Evolutionary conservation across 1,140 invertebrate genomes (phyloP).

Genomic region (Drosophila rufa): DNA sequence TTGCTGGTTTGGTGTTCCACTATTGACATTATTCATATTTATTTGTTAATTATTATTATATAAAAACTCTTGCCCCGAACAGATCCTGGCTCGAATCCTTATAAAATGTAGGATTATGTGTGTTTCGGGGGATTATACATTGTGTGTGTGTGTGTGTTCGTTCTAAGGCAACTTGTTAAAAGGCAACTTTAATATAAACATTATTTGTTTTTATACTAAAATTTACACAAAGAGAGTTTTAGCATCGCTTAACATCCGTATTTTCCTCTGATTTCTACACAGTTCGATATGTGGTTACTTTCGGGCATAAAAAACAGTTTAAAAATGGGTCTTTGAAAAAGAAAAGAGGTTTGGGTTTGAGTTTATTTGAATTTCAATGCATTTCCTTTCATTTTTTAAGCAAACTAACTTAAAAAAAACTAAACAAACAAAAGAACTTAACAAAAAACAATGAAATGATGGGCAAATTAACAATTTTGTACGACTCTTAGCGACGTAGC

Average conservation of each 20-base stretch:
- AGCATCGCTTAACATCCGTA: background rate
- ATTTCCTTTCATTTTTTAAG: conserved; percentile 10
- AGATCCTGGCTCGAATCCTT: conserved; percentile 11
- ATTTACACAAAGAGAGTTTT: conserved; percentile 41
- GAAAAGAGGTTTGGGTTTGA: background rate
- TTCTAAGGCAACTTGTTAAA: conserved; percentile 79
- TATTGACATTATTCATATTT: background rate
- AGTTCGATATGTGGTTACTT: conserved; percentile 37
- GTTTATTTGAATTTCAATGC: conserved; percentile 35
- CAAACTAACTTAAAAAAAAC: conserved; percentile 9
- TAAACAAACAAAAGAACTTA: conserved; percentile 44
- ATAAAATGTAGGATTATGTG: conserved; percentile 46
- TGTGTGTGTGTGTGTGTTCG: conserved; percentile 33
- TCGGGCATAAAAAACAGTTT: background rate
- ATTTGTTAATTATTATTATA: conserved; percentile 4
- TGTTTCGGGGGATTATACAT: conserved; percentile 44
- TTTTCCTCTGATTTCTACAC: background rate
- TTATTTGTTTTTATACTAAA: conserved; percentile 59
- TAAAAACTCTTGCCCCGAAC: conserved; percentile 42
- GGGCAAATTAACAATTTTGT: conserved; percentile 14
- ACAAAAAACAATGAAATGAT: conserved; percentile 41
- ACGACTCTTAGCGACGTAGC: conserved; percentile 12
- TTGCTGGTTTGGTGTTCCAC: conserved; percentile 18
- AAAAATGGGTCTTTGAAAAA: background rate
- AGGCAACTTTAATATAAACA: conserved; percentile 79